Evolutionary conservation across 2,888 invertebrate genomes (phyloP).

Genomic region (Eudasyphora cyanicolor): DNA sequence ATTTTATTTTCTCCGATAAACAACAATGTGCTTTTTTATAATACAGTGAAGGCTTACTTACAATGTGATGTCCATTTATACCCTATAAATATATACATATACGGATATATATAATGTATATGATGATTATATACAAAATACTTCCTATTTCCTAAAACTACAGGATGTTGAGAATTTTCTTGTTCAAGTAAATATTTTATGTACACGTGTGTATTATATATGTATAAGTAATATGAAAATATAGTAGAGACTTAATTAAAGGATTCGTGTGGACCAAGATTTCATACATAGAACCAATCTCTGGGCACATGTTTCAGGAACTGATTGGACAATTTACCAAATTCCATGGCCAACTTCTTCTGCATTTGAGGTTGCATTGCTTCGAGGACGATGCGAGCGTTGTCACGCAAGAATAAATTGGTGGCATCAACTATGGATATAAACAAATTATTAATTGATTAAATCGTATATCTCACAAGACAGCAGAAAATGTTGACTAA

Average conservation of each 20-base stretch:
- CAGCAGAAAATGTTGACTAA: conserved; percentile 16
- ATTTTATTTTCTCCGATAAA: not conserved
- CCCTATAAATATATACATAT: not conserved
- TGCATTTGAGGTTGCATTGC: conserved; percentile 86
- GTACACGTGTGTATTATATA: conserved; percentile 2
- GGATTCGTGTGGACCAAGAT: no score
- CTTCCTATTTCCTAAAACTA: conserved; percentile 3
- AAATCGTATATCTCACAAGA: no score
- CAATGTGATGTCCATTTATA: not conserved
- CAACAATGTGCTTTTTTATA: not conserved
- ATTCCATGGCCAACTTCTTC: conserved; percentile 83
- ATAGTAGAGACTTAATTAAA: conserved; percentile 2
- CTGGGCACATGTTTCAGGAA: conserved; percentile 84
- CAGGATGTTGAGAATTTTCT: not conserved
- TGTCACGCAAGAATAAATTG: conserved; percentile 86
- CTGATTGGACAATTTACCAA: conserved; percentile 85
- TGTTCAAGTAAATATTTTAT: not conserved
- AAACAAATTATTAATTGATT: no score
- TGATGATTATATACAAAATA: not conserved
- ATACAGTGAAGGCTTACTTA: not conserved
- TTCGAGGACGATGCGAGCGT: conserved; percentile 85
- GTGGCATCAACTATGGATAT: conserved; percentile 86
- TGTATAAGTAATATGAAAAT: conserved; percentile 30
- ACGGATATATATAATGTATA: not conserved
- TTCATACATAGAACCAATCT: conserved; percentile 81